Evolutionary conservation across 2,797 vertebrate genomes (phyloP), one percentile per base, ranked within the genome.

Genomic region (Lutjanus campechanus): DNA sequence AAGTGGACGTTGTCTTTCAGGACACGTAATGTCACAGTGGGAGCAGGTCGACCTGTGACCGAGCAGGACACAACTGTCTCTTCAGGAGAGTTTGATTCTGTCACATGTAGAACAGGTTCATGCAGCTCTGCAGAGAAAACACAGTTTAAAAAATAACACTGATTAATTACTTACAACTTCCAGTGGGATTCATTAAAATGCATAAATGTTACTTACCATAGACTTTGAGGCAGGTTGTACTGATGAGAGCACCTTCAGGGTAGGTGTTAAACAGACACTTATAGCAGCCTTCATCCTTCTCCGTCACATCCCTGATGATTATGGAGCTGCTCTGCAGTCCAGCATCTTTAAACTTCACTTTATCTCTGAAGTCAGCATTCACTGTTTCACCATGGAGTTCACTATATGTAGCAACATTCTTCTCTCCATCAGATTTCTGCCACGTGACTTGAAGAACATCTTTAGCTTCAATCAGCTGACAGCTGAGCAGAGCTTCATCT

Each of bases 91-190:
- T 51, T 29, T 8, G 84, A 77, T 0, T 17, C 19, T 63, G 8
- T 19, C 20, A 87, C 56, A 4, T 66, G 63, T 0, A 92, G 1
- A 0, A 59, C 1, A 7, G 91, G 73, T 53, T 25, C 58, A 62
- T 90, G 80, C 59, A 91, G 79, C 83, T 90, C 89, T 92, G 84
- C 0, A 67, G 0, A 61, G 25, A 25, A 49, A 25, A 25, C 25
- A 25, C 25, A 25, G 25, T 25, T 25, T 25, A 25, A 55, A 20
- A 53, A 20, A 60, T 16, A 8, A 60, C 19, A 22, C 17, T n/a
- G 5, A 20, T 11, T 44, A 12, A 44, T 4, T 11, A 25, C 1
- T 17, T 11, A 44, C 2, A 44, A 11, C 8, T 44, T 11, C 10
- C 43, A 44, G 43, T 11, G 11, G 10, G 1, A 44, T 44, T 11